phyloP scores from a whole-genome alignment of 2,113 vertebrate species.

The Gallinago undulata region DNA sequence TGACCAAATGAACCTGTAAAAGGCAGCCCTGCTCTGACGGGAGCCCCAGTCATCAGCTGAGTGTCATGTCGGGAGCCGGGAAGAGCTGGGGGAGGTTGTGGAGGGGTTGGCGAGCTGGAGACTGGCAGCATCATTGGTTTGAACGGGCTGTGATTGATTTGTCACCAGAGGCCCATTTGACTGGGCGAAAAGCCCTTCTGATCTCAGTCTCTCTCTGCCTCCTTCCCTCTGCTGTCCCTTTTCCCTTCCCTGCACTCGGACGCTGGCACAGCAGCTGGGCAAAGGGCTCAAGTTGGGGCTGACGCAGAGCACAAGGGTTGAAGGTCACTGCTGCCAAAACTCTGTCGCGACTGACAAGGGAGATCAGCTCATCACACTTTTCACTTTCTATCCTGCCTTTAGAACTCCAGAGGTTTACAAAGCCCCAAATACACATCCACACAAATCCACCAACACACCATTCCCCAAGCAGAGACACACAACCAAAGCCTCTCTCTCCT shows the following conservation, averaged over 20 bases:
- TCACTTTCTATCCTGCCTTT: constrained; percentile 7
- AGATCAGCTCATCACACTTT: constrained; percentile 28
- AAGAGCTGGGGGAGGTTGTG: constrained; percentile 53
- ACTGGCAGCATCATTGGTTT: constrained; percentile 69
- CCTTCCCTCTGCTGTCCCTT: constrained; percentile 30
- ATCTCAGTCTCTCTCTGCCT: constrained; percentile 50
- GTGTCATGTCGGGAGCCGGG: constrained; percentile 51
- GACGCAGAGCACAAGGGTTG: constrained; percentile 31
- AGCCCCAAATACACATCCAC: constrained; percentile 43
- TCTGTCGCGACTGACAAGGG: constrained; percentile 42
- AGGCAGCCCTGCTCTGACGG: constrained; percentile 58
- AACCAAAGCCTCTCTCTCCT: constrained; percentile 48
- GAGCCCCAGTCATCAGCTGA: constrained; percentile 65
- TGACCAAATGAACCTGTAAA: constrained; percentile 62
- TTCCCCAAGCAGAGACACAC: constrained; percentile 27
- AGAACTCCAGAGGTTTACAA: constrained; percentile 57
- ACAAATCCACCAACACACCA: constrained; percentile 25
- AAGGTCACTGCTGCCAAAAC: constrained; percentile 56
- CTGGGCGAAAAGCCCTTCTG: constrained; percentile 60
- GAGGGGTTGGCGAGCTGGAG: constrained; percentile 51
- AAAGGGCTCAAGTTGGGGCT: constrained; percentile 30
- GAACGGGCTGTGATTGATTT: constrained; percentile 74
- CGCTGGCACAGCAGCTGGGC: constrained; percentile 67
- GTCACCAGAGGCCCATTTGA: constrained; percentile 72
- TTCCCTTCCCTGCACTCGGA: background rate